Percentiles rank a stretch among this genome's conserved stretches.
Conservation (phyloP, 64 coral and sea anemone species). For the Actinia equina region DNA sequence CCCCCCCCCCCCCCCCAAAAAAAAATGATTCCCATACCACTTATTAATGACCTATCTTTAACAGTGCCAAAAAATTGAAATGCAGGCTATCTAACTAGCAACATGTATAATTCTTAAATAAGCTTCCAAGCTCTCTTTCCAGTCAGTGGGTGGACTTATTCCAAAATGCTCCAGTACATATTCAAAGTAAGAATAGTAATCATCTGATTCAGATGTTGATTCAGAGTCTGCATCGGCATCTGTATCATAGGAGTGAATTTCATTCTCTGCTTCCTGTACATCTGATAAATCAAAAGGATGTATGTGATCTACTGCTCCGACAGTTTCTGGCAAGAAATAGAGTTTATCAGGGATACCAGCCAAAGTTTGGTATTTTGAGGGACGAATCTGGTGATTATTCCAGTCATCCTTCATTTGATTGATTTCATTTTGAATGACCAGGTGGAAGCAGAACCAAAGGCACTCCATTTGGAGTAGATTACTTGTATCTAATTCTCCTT, state of each 20-base stretch:
- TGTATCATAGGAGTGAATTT: conserved; percentile 34
- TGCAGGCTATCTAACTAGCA: conserved; percentile 31
- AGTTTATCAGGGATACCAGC: conserved; percentile 26
- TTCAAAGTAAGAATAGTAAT: conserved; percentile 44
- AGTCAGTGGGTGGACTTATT: conserved; percentile 39
- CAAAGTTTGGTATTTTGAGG: conserved; percentile 24
- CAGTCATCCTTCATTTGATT: conserved; percentile 15
- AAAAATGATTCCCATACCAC: no score
- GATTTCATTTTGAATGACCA: conserved; percentile 29
- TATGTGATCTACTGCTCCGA: conserved; percentile 31
- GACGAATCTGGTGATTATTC: conserved; percentile 27
- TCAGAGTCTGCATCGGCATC: conserved; percentile 45
- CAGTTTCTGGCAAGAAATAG: conserved; percentile 14
- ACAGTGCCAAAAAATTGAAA: neutral
- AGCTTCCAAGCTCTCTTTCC: conserved; percentile 36
- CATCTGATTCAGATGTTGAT: conserved; percentile 38
- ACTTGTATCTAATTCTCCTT: conserved; percentile 12
- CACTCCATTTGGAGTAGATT: conserved; percentile 38
- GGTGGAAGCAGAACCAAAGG: conserved; percentile 46
- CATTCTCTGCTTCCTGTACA: conserved; percentile 40
- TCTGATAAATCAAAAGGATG: conserved; percentile 8
- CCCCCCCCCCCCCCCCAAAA: no score
- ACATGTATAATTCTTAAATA: conserved; percentile 34
- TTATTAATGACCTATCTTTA: no score
- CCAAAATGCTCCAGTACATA: conserved; percentile 37